Conservation (phyloP, 2,797 vertebrate species). For the Poecilia gillii region DNA sequence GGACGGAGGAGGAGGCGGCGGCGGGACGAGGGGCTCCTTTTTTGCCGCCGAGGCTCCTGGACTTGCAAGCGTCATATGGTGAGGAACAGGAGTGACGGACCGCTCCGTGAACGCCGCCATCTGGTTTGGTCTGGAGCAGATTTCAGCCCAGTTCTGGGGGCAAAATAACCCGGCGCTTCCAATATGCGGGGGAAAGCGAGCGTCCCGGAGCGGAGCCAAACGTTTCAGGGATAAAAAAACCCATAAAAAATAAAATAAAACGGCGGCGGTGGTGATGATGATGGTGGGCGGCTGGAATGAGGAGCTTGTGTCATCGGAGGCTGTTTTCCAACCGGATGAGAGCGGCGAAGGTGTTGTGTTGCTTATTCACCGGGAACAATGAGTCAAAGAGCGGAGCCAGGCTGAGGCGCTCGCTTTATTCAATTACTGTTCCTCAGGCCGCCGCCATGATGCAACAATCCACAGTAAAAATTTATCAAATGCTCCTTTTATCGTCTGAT, state of each 20-base stretch:
- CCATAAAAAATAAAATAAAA: conserved; percentile 19
- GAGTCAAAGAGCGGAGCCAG: conserved; percentile 57
- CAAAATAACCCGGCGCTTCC: conserved; percentile 81
- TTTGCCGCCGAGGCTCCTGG: conserved; percentile 71
- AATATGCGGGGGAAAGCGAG: conserved; percentile 73
- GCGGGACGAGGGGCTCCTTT: conserved; percentile 22
- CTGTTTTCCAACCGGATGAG: conserved; percentile 53
- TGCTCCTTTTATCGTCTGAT: not conserved
- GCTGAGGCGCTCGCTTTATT: conserved; percentile 46
- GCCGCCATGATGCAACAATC: conserved; percentile 11
- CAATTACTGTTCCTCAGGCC: conserved; percentile 51
- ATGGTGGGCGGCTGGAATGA: conserved; percentile 65
- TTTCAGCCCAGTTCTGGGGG: conserved; percentile 82
- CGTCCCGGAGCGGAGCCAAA: conserved; percentile 53
- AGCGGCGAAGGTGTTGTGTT: conserved; percentile 56
- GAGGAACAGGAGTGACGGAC: conserved; percentile 80
- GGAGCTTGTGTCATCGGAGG: conserved; percentile 58
- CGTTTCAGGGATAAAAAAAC: conserved; percentile 38
- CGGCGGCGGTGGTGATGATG: conserved; percentile 33
- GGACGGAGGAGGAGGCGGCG: conserved; percentile 27
- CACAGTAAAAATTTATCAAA: not conserved
- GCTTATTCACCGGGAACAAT: conserved; percentile 68
- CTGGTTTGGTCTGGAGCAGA: conserved; percentile 84
- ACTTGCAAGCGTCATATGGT: conserved; percentile 85
- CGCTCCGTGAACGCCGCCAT: conserved; percentile 81